Evolutionary conservation across 2,888 invertebrate species (phyloP), one percentile per base, ranked within the genome.

Genomic region (Rutpela maculata): DNA sequence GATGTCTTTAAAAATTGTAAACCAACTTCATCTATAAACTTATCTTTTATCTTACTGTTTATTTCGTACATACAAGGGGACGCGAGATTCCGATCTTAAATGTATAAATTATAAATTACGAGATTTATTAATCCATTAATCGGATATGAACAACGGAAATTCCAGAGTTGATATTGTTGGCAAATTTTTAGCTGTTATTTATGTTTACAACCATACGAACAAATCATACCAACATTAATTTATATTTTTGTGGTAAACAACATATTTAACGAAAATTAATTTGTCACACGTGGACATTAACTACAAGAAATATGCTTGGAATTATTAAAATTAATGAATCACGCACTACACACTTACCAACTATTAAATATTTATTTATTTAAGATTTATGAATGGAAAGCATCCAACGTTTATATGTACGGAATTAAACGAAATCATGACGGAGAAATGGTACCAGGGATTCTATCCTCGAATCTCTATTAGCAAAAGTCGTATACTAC

Each of bases 191-290:
- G 50, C 4, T 50, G 50, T 50, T n/a, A 50, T 6, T 50, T 50
- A 50, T 50, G 15, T 50, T 50, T 50, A 50, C n/a, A 50, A 5
- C 50, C 0, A 4, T 6, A 0, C 15, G 4, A 6, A 17, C 12
- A n/a, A 50, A n/a, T n/a, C 50, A n/a, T n/a, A 50, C 15, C n/a
- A 6, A n/a, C 0, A 50, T n/a, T 50, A 50, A 15, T 50, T 50
- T 50, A 50, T 50, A 50, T n/a, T 7, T n/a, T 7, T n/a, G n/a
- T n/a, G 6, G 50, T n/a, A 50, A 50, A 50, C 50, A 50, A 50
- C 15, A 50, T 50, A 50, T n/a, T 50, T 50, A 50, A n/a, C 50
- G 43, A 50, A n/a, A 50, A 50, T 50, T 50, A 50, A 50, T 50
- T 50, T 15, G 50, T 15, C 50, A n/a, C 15, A 15, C 0, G 6